phyloP scores from a whole-genome alignment of 2,797 vertebrate genomes.

The Poliocrania exsul region DNA sequence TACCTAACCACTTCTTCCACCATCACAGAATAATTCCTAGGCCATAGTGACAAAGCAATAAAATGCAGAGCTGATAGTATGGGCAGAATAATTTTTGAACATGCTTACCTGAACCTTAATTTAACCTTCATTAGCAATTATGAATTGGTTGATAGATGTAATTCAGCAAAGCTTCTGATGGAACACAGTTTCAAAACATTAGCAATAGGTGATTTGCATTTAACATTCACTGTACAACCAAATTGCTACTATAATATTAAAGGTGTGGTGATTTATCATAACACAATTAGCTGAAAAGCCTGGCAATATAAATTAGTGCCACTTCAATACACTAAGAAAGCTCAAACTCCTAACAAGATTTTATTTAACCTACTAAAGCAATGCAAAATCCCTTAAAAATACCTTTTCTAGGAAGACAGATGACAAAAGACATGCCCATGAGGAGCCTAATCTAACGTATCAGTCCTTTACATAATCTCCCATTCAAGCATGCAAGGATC shows the following conservation, averaged over 20 bases:
- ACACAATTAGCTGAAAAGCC: conserved; percentile 49
- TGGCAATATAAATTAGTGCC: conserved; percentile 42
- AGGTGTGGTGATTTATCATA: conserved; percentile 55
- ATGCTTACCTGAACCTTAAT: neutral
- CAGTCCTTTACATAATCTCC: neutral
- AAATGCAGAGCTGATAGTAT: neutral
- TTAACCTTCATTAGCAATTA: conserved; percentile 47
- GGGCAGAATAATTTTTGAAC: neutral
- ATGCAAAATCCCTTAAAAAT: neutral
- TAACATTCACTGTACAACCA: conserved; percentile 30
- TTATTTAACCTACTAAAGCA: neutral
- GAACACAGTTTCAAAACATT: conserved; percentile 57
- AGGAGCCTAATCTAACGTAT: neutral
- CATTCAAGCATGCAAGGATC: neutral
- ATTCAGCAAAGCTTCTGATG: conserved; percentile 49
- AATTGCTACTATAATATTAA: conserved; percentile 50
- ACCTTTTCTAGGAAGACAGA: neutral
- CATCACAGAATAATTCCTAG: neutral
- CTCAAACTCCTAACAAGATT: neutral
- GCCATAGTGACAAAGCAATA: neutral
- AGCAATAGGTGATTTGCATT: conserved; percentile 57
- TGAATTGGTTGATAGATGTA: conserved; percentile 43
- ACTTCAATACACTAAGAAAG: conserved; percentile 31
- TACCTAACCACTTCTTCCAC: neutral
- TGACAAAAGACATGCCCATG: neutral